Evolutionary conservation across 2,888 invertebrate genomes (phyloP).

Genomic region (Scaptomyza reducta): DNA sequence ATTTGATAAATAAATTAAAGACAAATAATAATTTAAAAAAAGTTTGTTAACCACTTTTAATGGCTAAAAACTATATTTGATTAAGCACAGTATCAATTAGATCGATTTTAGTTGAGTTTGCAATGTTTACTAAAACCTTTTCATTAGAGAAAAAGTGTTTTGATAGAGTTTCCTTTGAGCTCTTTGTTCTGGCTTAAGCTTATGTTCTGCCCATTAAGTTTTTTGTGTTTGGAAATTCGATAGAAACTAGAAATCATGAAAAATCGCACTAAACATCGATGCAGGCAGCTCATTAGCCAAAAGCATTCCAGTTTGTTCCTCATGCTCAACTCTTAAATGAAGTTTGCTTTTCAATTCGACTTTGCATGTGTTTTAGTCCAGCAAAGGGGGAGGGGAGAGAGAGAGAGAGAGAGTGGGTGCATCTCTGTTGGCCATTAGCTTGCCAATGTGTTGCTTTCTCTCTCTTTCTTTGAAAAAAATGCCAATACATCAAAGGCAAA

Average conservation of each 20-base stretch:
- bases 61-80: too few relatives aligned
- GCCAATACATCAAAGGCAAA: constrained; percentile 61
- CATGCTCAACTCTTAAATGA: constrained; percentile 8
- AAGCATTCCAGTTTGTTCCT: constrained; percentile 1
- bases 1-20: too few relatives aligned
- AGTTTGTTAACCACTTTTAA: too few relatives aligned
- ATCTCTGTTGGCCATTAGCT: neutral
- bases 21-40: too few relatives aligned
- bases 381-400: neutral
- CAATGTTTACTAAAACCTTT: too few relatives aligned
- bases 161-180: neutral
- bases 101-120: too few relatives aligned
- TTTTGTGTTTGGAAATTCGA: neutral
- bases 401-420: neutral
- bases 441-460: neutral
- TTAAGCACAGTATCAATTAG: too few relatives aligned
- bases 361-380: constrained; percentile 16
- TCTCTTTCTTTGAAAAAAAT: neutral
- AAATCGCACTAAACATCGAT: constrained; percentile 12
- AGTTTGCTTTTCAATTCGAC: constrained; percentile 25
- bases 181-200: neutral
- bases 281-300: constrained; percentile 32
- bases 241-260: constrained; percentile 11
- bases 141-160: too few relatives aligned
- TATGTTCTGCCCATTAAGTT: neutral